These are phyloP conservation scores for Tupiocoris notatus DNA, from an alignment of 2,888 invertebrate species.

Conservation along the genomic window DNA sequence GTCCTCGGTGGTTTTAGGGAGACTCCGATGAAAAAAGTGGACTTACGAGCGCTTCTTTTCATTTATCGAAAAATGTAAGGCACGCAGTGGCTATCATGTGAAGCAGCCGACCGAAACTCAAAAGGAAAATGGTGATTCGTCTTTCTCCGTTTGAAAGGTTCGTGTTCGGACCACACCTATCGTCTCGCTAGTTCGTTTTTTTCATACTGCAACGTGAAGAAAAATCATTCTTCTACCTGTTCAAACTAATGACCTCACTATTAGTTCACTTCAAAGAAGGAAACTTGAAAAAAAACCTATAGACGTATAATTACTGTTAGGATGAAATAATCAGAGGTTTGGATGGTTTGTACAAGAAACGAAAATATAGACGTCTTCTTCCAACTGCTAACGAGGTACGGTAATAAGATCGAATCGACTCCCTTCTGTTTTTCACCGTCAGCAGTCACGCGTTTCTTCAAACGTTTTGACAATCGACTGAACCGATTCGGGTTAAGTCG, in stretches of 20 bases:
- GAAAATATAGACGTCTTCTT: neutral
- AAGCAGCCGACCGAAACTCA: conserved; percentile 5
- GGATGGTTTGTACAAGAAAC: neutral
- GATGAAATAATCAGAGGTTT: neutral
- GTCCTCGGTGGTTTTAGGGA: neutral
- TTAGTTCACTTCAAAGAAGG: conserved; percentile 7
- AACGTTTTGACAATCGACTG: too few relatives aligned
- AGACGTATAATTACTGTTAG: neutral
- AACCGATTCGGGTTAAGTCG: too few relatives aligned
- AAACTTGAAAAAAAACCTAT: neutral
- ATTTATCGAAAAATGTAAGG: conserved; percentile 17
- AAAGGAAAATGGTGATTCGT: neutral
- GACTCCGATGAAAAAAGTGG: neutral
- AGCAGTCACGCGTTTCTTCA: too few relatives aligned
- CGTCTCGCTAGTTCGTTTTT: neutral
- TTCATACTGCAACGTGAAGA: neutral
- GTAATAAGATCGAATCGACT: neutral
- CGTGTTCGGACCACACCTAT: conserved; percentile 14
- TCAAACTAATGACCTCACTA: conserved; percentile 12
- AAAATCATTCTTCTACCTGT: neutral
- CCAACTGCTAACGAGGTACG: neutral
- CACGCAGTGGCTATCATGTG: conserved; percentile 20
- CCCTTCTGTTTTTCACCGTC: neutral
- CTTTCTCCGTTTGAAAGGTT: conserved; percentile 6
- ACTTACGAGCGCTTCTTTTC: neutral